Evolutionary conservation across 1,140 invertebrate species (phyloP).

Genomic region (Chironomus striatipennis): DNA sequence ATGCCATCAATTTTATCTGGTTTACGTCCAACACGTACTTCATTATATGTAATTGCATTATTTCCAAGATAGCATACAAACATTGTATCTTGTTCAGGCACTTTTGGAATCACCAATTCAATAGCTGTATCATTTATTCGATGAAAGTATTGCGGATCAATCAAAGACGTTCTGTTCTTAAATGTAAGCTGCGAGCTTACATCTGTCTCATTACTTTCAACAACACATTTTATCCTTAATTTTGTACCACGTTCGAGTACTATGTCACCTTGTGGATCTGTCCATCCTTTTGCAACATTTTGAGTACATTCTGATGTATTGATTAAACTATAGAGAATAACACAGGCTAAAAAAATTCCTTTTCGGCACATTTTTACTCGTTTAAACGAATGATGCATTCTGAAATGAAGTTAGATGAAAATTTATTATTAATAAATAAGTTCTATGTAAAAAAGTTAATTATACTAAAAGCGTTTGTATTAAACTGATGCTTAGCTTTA

Average conservation of each 20-base stretch:
- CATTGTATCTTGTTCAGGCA: not conserved
- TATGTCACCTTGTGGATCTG: not conserved
- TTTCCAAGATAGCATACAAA: not conserved
- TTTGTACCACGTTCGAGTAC: not conserved
- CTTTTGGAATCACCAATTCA: not conserved
- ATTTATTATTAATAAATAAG: not conserved
- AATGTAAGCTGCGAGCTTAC: not conserved
- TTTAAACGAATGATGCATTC: not conserved
- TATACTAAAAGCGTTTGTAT: not conserved
- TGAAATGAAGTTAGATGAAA: not conserved
- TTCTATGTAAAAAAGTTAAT: not conserved
- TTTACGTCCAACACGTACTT: constrained; percentile 28
- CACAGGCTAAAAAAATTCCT: not conserved
- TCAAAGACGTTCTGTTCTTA: not conserved
- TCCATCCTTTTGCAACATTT: not conserved
- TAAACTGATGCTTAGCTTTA: not conserved
- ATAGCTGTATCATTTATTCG: not conserved
- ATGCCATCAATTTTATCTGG: constrained; percentile 52
- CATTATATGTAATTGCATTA: not conserved
- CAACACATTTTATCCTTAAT: not conserved
- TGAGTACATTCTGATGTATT: no score
- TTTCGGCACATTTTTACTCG: not conserved
- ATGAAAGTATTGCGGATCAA: not conserved
- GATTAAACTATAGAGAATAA: not conserved
- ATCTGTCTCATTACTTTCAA: not conserved